Percentiles rank a stretch among this genome's conserved stretches.
phyloP scores from a whole-genome alignment of 2,888 invertebrate species.

The Lithosia quadra region DNA sequence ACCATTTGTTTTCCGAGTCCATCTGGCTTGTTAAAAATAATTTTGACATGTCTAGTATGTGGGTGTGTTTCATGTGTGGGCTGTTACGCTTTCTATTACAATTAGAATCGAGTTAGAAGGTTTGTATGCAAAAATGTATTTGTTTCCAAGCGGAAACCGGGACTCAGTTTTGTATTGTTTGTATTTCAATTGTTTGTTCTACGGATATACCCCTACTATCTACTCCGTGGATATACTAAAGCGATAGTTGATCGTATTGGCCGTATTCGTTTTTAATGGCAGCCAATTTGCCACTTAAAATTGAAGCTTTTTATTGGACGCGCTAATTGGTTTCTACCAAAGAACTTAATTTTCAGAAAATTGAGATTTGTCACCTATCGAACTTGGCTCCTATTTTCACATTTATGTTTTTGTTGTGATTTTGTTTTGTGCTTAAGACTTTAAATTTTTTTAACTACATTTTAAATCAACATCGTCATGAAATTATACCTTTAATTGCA shows the following conservation, averaged over 20 bases:
- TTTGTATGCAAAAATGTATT: conserved; percentile 75
- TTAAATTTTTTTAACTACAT: too few relatives aligned
- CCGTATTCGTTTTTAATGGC: background rate
- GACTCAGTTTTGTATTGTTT: conserved; percentile 39
- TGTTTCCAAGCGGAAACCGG: conserved; percentile 55
- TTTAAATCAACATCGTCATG: too few relatives aligned
- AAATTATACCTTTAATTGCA: too few relatives aligned
- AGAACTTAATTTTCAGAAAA: too few relatives aligned
- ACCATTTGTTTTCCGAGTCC: conserved; percentile 71
- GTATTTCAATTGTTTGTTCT: background rate
- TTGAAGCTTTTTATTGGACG: too few relatives aligned
- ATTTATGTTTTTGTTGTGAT: too few relatives aligned
- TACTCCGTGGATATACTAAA: too few relatives aligned
- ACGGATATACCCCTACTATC: too few relatives aligned
- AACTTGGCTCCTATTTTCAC: too few relatives aligned
- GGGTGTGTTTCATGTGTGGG: conserved; percentile 73
- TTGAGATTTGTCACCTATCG: too few relatives aligned
- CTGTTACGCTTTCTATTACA: conserved; percentile 68
- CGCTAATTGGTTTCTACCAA: too few relatives aligned
- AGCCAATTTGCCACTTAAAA: background rate
- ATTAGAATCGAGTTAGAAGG: conserved; percentile 56
- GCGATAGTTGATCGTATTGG: background rate
- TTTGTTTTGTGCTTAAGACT: too few relatives aligned
- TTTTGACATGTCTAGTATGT: conserved; percentile 68
- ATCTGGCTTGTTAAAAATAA: conserved; percentile 73